These are phyloP conservation scores for Tragelaphus buxtoni DNA, from an alignment of 2,113 vertebrate genomes.

Conservation along the genomic window DNA sequence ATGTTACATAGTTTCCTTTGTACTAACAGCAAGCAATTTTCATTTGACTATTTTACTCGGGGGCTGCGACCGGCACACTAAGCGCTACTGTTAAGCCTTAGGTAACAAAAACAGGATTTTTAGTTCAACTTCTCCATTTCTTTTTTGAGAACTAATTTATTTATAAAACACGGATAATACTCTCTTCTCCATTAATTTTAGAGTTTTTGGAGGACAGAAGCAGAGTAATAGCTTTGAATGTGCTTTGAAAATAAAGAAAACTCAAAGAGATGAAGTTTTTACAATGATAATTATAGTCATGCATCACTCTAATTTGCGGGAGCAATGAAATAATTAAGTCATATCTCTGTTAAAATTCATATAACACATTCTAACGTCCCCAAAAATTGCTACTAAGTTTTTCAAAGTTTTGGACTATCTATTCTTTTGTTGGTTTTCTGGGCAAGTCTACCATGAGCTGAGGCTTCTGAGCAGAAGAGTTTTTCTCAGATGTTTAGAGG, in stretches of 20 bases:
- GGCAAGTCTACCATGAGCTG: neutral
- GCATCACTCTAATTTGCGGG: neutral
- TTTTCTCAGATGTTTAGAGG: slow-evolving; percentile 4
- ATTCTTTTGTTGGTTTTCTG: neutral
- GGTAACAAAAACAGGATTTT: neutral
- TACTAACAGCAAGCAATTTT: neutral
- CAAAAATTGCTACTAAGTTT: neutral
- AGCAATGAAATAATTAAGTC: neutral
- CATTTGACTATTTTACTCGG: no score
- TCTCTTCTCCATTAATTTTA: neutral
- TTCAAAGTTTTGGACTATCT: neutral
- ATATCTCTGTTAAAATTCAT: neutral
- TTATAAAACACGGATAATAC: neutral
- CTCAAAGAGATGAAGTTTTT: neutral
- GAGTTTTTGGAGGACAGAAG: neutral
- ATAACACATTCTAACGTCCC: neutral
- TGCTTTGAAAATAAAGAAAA: slow-evolving; percentile 13
- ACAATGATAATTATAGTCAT: neutral
- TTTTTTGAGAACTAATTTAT: neutral
- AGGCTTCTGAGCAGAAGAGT: neutral
- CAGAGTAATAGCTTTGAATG: neutral
- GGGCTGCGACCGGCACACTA: no score
- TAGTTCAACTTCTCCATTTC: neutral
- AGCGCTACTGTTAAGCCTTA: neutral
- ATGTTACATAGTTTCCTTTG: neutral